Evolutionary conservation across 1,140 invertebrate genomes (phyloP).

Genomic region (Nilaparvata lugens): DNA sequence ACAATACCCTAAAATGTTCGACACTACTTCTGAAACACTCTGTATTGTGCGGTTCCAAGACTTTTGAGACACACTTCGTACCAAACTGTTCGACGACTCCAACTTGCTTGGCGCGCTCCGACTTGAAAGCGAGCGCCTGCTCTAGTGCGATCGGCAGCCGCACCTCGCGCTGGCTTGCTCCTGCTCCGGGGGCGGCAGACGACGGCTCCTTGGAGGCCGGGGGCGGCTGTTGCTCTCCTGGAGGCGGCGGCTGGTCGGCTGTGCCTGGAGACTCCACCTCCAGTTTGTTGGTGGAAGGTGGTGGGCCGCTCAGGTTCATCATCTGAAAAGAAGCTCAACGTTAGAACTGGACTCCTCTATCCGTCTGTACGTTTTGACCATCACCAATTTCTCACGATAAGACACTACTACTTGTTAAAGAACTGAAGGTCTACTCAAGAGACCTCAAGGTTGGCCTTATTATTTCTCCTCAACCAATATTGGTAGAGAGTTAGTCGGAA

Average conservation of each 20-base stretch:
- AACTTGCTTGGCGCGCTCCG: slow-evolving; percentile 69
- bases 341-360: too few relatives aligned
- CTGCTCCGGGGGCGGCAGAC: background rate
- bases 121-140: slow-evolving; percentile 79
- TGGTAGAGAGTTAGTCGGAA: too few relatives aligned
- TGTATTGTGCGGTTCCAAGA: too few relatives aligned
- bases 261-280: background rate
- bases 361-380: too few relatives aligned
- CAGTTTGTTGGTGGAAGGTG: slow-evolving; percentile 1
- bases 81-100: slow-evolving; percentile 38
- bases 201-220: background rate
- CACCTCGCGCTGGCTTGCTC: slow-evolving; percentile 38
- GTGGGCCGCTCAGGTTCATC: background rate
- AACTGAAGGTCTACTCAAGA: too few relatives aligned
- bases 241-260: background rate
- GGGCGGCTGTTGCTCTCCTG: background rate
- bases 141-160: slow-evolving; percentile 74
- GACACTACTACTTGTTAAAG: too few relatives aligned
- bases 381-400: too few relatives aligned
- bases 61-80: too few relatives aligned
- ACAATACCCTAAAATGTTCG: too few relatives aligned
- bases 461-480: too few relatives aligned
- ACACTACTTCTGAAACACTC: too few relatives aligned
- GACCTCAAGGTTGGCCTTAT: too few relatives aligned
- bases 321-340: background rate